Base-by-base conservation (phyloP, 1,140 invertebrate genomes). In the Drosophila ficusphila region DNA sequence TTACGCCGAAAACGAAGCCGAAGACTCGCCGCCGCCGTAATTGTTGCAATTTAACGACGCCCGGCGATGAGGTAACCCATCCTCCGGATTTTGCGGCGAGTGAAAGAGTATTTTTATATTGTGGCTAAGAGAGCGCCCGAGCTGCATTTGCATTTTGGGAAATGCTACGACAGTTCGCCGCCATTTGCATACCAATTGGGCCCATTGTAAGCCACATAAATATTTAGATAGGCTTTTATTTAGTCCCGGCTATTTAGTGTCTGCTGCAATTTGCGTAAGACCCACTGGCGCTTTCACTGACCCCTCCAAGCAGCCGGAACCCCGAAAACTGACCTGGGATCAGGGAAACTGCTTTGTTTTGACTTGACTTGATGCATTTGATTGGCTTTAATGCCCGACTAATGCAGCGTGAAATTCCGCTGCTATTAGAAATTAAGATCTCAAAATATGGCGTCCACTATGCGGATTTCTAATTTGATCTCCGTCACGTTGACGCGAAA, bases 141-240 rank as follows among this genome's bases (percentile, higher is more conserved):
- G 23, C 11, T 23, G 19, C 27, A 41, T 60, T 79, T 62, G 49
- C 34, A 41, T 57, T 65, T 49, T 36, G 65, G 62, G 62, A 67
- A 67, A 67, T 67, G 62, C 44, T 34, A 34, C 33, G 39, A 4
- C 29, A 39, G 23, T 61, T 53, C 38, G 53, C 44, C 23, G 33
- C 60, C 60, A 86, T 85, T 85, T 86, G 81, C 81, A 86, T 85
- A 76, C 76, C 56, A 86, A 81, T 86, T 81, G 33, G 31, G 58
- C 44, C 58, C 39, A 56, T 65, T 74, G 51, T 18, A 47, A 67
- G 56, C 58, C 19, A 25, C n/a, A 64, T 67, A 56, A 77, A 77
- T 72, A 71, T 77, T 77, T 56, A 57, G 67, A 71, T 53, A 70
- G 52, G 67, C 47, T 65, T 76, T 65, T 71, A 54, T 34, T 68